A percentile compares a stretch with the other conserved stretches of the same genome.
These are phyloP conservation scores for Mandrillus leucophaeus DNA, from an alignment of 2,113 vertebrate species.

Conservation along the genomic window DNA sequence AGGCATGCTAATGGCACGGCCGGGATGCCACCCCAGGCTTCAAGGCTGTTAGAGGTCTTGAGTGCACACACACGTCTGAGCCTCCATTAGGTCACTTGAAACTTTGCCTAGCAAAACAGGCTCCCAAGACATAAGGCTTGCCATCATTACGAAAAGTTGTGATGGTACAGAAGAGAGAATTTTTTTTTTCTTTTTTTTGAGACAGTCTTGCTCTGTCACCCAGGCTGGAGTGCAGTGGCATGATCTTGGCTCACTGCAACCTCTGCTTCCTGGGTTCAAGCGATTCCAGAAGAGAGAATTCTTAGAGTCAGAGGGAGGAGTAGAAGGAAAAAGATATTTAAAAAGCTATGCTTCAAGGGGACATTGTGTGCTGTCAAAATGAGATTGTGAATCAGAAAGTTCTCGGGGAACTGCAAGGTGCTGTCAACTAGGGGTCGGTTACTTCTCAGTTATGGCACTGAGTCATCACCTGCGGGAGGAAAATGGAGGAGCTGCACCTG, in stretches of 20 bases:
- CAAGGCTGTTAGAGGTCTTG: background rate
- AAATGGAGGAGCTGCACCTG: background rate
- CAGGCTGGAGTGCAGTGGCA: too few relatives aligned
- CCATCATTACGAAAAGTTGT: background rate
- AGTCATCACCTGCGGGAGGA: background rate
- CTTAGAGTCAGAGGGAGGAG: background rate
- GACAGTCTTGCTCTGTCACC: too few relatives aligned
- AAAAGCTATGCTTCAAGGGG: background rate
- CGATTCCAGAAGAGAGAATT: background rate
- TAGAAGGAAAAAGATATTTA: background rate
- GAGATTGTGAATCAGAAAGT: background rate
- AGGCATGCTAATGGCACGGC: background rate
- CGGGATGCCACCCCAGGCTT: background rate
- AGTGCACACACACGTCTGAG: background rate
- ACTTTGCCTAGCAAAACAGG: background rate
- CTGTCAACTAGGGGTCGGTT: background rate
- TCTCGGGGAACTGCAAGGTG: background rate
- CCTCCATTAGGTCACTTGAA: background rate
- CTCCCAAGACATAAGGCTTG: background rate
- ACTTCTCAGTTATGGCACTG: background rate
- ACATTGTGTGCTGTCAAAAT: constrained; percentile 38
- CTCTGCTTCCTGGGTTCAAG: too few relatives aligned
- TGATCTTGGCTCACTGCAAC: too few relatives aligned
- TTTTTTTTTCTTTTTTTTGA: too few relatives aligned
- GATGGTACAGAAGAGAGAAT: background rate